Evolutionary conservation across 2,888 invertebrate species (phyloP).

Genomic region (Agrochola macilenta): DNA sequence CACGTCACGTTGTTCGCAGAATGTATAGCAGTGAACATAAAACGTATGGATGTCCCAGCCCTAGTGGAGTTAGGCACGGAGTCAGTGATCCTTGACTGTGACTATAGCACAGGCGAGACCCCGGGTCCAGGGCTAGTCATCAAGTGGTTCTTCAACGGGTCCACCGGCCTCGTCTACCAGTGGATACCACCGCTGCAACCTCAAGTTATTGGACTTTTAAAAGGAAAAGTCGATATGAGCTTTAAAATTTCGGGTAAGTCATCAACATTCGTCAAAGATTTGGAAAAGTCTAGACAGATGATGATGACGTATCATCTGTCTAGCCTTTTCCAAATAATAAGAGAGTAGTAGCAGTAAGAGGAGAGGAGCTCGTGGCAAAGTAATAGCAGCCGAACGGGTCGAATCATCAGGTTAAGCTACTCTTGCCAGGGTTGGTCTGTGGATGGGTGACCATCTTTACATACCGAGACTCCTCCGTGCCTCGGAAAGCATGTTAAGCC

Average conservation of each 20-base stretch:
- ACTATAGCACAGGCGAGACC: slow-evolving; percentile 74
- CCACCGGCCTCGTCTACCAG: slow-evolving; percentile 86
- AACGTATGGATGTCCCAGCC: slow-evolving; percentile 83
- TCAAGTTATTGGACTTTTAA: slow-evolving; percentile 86
- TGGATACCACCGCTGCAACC: slow-evolving; percentile 88
- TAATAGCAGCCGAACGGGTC: too few species aligned
- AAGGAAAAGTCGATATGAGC: slow-evolving; percentile 85
- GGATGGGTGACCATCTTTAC: too few species aligned
- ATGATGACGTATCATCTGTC: too few species aligned
- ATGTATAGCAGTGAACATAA: slow-evolving; percentile 87
- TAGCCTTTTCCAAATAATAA: too few species aligned
- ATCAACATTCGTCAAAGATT: neutral
- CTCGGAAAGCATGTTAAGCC: too few species aligned
- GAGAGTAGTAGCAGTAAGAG: too few species aligned
- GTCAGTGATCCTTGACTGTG: slow-evolving; percentile 82
- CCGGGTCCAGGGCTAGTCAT: slow-evolving; percentile 83
- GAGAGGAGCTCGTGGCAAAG: too few species aligned
- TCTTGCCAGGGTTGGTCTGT: too few species aligned
- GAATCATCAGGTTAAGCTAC: too few species aligned
- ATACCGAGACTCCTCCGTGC: too few species aligned
- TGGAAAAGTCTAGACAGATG: too few species aligned
- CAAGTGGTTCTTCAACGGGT: slow-evolving; percentile 89
- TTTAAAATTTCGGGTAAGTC: slow-evolving; percentile 85
- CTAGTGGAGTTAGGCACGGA: slow-evolving; percentile 83
- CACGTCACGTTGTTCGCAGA: slow-evolving; percentile 72